phyloP scores from a whole-genome alignment of 2,888 invertebrate genomes.

The Drosophila meridionalis region DNA sequence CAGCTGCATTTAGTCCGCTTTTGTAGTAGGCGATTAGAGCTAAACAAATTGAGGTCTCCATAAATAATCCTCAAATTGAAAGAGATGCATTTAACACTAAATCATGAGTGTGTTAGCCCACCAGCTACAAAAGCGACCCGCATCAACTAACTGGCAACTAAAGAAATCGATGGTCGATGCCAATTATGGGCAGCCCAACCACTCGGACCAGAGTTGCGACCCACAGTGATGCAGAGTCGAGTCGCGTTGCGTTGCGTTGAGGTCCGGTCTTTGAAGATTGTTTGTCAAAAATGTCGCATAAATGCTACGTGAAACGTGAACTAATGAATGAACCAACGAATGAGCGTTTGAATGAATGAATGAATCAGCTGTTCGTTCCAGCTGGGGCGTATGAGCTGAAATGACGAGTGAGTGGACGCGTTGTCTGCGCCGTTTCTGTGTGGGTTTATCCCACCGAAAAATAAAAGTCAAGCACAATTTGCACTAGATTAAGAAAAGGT shows the following conservation, averaged over 20 bases:
- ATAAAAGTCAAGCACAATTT: constrained; percentile 28
- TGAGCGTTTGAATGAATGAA: constrained; percentile 27
- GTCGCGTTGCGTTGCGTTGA: not conserved
- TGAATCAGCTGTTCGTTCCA: constrained; percentile 44
- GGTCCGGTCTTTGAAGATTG: constrained; percentile 42
- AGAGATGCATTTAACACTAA: constrained; percentile 46
- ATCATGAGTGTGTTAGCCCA: constrained; percentile 41
- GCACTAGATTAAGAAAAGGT: constrained; percentile 35
- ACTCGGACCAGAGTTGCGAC: constrained; percentile 28
- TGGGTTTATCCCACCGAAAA: constrained; percentile 40
- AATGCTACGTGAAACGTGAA: constrained; percentile 58
- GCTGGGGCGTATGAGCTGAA: constrained; percentile 42
- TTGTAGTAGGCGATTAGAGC: constrained; percentile 37
- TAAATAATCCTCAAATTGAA: constrained; percentile 21
- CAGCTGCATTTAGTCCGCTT: not conserved
- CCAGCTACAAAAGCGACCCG: constrained; percentile 43
- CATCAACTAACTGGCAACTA: constrained; percentile 35
- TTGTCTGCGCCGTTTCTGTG: constrained; percentile 47
- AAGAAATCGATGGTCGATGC: constrained; percentile 61
- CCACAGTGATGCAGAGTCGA: constrained; percentile 33
- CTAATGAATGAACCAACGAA: constrained; percentile 32
- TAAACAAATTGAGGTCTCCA: constrained; percentile 48
- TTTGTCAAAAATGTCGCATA: constrained; percentile 73
- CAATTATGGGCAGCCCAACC: constrained; percentile 42
- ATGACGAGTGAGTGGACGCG: constrained; percentile 59